A percentile compares a stretch with the other conserved stretches of the same genome.
These are phyloP conservation scores for Ceramica pisi DNA, from an alignment of 2,888 invertebrate species.

Conservation along the genomic window DNA sequence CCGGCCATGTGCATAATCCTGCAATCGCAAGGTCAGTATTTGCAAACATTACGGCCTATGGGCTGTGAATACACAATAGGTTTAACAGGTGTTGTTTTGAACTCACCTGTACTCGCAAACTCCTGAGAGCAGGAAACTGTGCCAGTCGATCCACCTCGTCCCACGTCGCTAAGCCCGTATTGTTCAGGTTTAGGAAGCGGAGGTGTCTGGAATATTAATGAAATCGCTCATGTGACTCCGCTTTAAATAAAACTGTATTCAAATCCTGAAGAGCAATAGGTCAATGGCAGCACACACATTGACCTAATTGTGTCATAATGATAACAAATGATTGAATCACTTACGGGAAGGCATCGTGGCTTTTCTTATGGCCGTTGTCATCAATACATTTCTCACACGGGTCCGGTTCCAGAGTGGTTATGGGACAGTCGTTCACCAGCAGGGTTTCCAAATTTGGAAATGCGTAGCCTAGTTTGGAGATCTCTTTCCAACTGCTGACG, in stretches of 20 bases:
- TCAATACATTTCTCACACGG: slow-evolving; percentile 91
- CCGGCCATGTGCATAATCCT: slow-evolving; percentile 72
- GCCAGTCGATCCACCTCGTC: slow-evolving; percentile 96
- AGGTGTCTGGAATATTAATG: slow-evolving; percentile 90
- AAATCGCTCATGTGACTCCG: slow-evolving; percentile 59
- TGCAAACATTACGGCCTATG: slow-evolving; percentile 60
- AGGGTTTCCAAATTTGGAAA: slow-evolving; percentile 97
- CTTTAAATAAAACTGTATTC: slow-evolving; percentile 63
- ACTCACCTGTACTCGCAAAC: slow-evolving; percentile 95
- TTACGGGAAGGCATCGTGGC: slow-evolving; percentile 92
- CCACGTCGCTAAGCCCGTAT: slow-evolving; percentile 96
- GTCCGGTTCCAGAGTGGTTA: slow-evolving; percentile 92
- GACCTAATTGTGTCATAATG: slow-evolving; percentile 65
- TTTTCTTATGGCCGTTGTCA: slow-evolving; percentile 88
- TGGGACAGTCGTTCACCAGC: slow-evolving; percentile 96
- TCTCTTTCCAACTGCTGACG: slow-evolving; percentile 95
- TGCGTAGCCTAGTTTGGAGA: slow-evolving; percentile 95
- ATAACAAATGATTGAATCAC: slow-evolving; percentile 66
- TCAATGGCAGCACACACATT: slow-evolving; percentile 78
- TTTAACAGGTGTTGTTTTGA: slow-evolving; percentile 57
- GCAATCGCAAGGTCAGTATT: slow-evolving; percentile 68
- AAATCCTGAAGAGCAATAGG: slow-evolving; percentile 79
- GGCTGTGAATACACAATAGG: slow-evolving; percentile 56
- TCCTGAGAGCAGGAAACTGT: slow-evolving; percentile 95
- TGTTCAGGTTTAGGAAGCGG: slow-evolving; percentile 95